Conservation (phyloP, 1,140 invertebrate species). For the Diprion similis region DNA sequence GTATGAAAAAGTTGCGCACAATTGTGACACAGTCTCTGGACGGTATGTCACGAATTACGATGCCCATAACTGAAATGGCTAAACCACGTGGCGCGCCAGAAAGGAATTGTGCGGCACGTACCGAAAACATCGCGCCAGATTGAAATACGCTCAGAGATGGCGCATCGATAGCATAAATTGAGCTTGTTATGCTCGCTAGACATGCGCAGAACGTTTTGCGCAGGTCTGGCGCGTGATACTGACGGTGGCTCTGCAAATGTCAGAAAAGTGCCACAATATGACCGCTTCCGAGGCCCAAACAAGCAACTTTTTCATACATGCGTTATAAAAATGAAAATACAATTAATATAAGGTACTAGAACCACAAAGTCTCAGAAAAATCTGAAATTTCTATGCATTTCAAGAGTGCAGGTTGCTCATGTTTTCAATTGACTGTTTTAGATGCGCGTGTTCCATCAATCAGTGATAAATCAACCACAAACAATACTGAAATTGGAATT, state of each 20-base stretch:
- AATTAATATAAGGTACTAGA: too few relatives aligned
- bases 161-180: neutral
- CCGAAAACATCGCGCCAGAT: neutral
- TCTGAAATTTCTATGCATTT: too few relatives aligned
- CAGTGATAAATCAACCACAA: too few relatives aligned
- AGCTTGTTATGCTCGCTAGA: neutral
- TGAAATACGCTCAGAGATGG: neutral
- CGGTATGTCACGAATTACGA: neutral
- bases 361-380: too few relatives aligned
- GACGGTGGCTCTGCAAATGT: neutral
- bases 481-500: too few relatives aligned
- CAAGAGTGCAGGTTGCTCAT: too few relatives aligned
- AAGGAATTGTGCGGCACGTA: neutral
- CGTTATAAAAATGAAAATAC: too few relatives aligned
- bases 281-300: too few relatives aligned
- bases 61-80: neutral
- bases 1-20: too few relatives aligned
- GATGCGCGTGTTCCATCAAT: too few relatives aligned
- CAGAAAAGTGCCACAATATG: neutral
- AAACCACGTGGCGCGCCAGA: neutral
- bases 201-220: neutral
- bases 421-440: too few relatives aligned
- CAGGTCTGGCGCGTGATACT: neutral
- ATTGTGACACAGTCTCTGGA: neutral
- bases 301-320: too few relatives aligned